Conservation (phyloP, 2,113 vertebrate species). For the Alethe castanea region DNA sequence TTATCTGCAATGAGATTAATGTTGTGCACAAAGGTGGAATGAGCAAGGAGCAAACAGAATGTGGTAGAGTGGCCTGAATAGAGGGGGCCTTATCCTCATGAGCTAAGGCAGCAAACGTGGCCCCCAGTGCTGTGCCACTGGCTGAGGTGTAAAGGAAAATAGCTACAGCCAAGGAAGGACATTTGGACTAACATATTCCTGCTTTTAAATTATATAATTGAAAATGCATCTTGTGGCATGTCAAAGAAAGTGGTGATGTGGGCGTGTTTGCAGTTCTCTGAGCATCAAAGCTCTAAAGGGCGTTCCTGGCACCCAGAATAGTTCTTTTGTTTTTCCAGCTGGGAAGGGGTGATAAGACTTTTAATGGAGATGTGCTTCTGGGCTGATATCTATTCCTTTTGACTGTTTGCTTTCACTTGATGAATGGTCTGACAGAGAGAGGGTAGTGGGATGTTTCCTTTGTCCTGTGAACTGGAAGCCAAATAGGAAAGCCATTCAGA, state of each 20-base stretch:
- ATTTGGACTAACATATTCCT: neutral
- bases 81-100: neutral
- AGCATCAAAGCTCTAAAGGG: neutral
- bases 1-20: neutral
- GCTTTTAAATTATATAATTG: neutral
- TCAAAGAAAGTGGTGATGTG: neutral
- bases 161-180: neutral
- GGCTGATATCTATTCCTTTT: neutral
- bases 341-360: slow-evolving; percentile 2
- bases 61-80: neutral
- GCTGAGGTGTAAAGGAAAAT: neutral
- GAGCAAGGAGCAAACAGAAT: neutral
- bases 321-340: slow-evolving; percentile 1
- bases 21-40: neutral
- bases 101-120: neutral
- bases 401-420: neutral
- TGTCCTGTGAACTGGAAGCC: neutral
- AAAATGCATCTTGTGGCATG: neutral
- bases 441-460: neutral
- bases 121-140: too few relatives aligned
- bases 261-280: neutral
- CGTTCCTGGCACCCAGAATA: neutral
- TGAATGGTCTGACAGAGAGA: neutral
- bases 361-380: neutral
- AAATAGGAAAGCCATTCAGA: neutral